Evolutionary conservation across 2,797 vertebrate genomes (phyloP), one percentile per base, ranked within the genome.

Genomic region (Rhinogobio ventralis): DNA sequence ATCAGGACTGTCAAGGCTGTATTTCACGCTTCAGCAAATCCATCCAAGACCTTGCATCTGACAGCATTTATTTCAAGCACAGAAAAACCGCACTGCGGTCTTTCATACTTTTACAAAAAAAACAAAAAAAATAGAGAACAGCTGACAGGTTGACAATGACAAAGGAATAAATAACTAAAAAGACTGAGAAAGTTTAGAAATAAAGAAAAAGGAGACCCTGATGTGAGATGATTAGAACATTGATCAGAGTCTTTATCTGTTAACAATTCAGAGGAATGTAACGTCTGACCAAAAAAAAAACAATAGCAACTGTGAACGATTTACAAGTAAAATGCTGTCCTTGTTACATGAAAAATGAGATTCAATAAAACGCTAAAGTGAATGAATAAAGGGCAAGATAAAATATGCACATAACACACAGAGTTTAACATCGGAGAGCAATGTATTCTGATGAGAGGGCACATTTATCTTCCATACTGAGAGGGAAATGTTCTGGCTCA

Each of bases 11-110:
- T 73, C 49, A 66, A 67, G 46, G 57, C 10, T 30, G 19, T 72
- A 85, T 85, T 87, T 86, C 88, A 88, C 8, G 33, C 79, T 76
- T 77, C 79, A 86, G 51, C 49, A 33, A 51, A 73, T 57, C 66
- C 72, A 64, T 83, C 66, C 75, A 62, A 71, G 75, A 60, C 19
- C 66, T 85, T 78, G 46, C 60, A 79, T 73, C 46, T 78, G 62
- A 57, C 64, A 46, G 42, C 25, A 28, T 62, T 57, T 23, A 82
- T 82, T 81, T 85, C 20, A 73, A 68, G 77, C 57, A 71, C 60
- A 73, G 53, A 46, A 74, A 75, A 82, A 51, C 42, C 64, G 36
- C 81, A 81, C 23, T 53, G 71, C 33, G 7, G 13, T 81, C 36
- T 85, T 79, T 84, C 60, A 81, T 53, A 55, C 51, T 30, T 81